These are phyloP conservation scores for Calonectris borealis DNA, from an alignment of 2,113 vertebrate species.

Conservation along the genomic window DNA sequence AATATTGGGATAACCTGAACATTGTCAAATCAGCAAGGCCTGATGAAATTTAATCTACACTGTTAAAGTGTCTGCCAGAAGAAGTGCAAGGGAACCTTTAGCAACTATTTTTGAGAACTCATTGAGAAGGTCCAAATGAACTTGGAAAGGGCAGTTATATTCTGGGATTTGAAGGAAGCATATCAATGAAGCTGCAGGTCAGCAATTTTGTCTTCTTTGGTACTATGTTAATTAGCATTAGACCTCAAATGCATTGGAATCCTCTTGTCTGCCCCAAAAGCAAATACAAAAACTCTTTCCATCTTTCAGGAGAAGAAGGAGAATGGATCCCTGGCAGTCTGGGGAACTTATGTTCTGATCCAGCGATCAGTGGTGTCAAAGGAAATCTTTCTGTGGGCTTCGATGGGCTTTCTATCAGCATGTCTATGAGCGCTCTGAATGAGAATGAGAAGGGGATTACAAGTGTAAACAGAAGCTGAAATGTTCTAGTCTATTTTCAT, in stretches of 20 bases:
- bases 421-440: background rate
- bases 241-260: background rate
- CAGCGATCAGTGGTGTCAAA: background rate
- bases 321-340: background rate
- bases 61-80: background rate
- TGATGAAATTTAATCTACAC: background rate
- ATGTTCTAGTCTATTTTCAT: constrained; percentile 36
- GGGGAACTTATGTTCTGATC: background rate
- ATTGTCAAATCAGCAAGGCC: background rate
- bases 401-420: background rate
- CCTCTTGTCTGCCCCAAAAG: background rate
- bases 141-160: background rate
- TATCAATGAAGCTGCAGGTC: background rate
- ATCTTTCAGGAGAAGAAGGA: background rate
- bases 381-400: background rate
- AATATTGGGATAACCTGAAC: background rate
- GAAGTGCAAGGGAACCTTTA: background rate
- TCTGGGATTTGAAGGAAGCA: background rate
- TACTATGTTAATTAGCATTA: background rate
- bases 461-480: constrained; percentile 34
- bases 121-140: background rate
- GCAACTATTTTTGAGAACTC: background rate
- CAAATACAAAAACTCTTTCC: background rate
- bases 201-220: background rate
- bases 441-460: constrained; percentile 22